Evolutionary conservation across 2,888 invertebrate genomes (phyloP), one percentile per base, ranked within the genome.

Genomic region (Psococerastis gibbosa): DNA sequence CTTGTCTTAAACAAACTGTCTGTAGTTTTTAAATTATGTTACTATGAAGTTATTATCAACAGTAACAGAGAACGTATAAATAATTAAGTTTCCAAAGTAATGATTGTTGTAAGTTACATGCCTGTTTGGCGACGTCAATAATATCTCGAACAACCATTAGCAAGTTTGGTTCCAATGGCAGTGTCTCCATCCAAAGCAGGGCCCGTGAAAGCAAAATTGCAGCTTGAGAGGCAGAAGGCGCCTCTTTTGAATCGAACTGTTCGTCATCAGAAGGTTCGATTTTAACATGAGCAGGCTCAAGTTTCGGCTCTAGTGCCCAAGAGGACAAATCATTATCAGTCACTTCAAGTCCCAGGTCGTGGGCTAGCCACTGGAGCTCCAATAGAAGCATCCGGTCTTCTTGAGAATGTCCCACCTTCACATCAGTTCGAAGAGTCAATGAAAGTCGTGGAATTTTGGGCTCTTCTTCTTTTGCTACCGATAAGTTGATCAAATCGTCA

Each of bases 131-230:
- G 23, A 55, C 48, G n/a, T 53, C 48, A 44, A 55, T 50, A 31
- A 57, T 50, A 45, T 58, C 56, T 31, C 56, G 48, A 23, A 56
- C 51, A 9, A 53, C 50, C 35, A 57, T 50, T 42, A 57, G 52
- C 38, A 54, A 51, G 27, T 50, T 52, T 8, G 65, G 65, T 52
- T 66, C 65, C 47, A 66, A 56, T 15, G 65, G 61, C 53, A 65
- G 61, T 44, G 61, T 60, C 50, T 66, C 65, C 63, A 65, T 65
- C 66, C 66, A 66, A 9, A 56, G 51, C 22, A 66, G 57, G 33
- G 63, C 65, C 46, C 60, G 59, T 27, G 59, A 57, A 27, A 66
- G 55, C 38, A 61, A 56, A 42, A 54, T 53, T 31, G 60, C 62
- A 6, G 61, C 61, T 50, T 66, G 63, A 31, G 55, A 53, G 18